Conservation (phyloP, 1,140 invertebrate species). For the Neodiprion pinetum region DNA sequence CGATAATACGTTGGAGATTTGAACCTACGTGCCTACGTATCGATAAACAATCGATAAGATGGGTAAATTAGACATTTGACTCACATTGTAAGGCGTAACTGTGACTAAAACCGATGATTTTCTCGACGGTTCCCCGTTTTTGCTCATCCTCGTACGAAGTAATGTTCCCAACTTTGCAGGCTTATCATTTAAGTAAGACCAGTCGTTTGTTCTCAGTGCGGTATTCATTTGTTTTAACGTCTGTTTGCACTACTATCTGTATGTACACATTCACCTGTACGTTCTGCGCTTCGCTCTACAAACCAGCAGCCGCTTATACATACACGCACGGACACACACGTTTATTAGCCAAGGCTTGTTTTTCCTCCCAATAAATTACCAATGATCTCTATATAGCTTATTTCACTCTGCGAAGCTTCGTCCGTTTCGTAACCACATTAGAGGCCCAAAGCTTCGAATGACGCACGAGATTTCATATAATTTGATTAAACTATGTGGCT, state of each 20-base stretch:
- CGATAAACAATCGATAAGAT: neutral
- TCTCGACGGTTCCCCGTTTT: conserved; percentile 17
- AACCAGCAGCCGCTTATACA: neutral
- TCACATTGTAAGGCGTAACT: conserved; percentile 51
- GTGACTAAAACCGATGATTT: conserved; percentile 40
- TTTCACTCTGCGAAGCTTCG: too few relatives aligned
- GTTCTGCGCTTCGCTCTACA: neutral
- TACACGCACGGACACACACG: neutral
- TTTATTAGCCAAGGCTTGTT: neutral
- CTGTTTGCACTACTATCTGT: neutral
- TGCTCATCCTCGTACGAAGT: conserved; percentile 19
- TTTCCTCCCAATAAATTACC: neutral
- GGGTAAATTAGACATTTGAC: conserved; percentile 22
- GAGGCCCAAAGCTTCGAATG: too few relatives aligned
- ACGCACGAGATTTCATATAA: too few relatives aligned
- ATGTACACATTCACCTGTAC: neutral
- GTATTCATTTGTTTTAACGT: neutral
- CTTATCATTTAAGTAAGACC: neutral
- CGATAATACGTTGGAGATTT: neutral
- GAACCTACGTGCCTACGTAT: neutral
- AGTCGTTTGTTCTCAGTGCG: neutral
- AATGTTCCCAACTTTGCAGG: neutral
- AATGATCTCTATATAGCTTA: neutral
- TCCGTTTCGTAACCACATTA: too few relatives aligned
- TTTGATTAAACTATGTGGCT: too few relatives aligned